A percentile compares a stretch with the other conserved stretches of the same genome.
phyloP scores from a whole-genome alignment of 2,888 invertebrate species.

The Physocephala rufipes region DNA sequence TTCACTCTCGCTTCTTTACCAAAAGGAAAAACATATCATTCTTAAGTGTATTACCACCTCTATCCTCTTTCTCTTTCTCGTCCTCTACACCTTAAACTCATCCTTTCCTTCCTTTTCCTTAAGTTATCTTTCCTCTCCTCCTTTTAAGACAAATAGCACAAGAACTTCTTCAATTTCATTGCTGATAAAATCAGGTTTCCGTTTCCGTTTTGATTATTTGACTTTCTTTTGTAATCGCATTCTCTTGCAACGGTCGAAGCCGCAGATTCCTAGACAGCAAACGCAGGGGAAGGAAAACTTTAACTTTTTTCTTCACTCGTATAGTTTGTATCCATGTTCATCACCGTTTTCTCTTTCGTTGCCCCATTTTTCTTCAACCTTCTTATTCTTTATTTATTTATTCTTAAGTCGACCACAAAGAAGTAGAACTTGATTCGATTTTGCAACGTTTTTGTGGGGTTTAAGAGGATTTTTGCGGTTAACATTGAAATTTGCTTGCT shows the following conservation, averaged over 20 bases:
- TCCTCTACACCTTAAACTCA: background rate
- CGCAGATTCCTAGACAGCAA: too few relatives aligned
- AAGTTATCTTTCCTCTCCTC: constrained; percentile 3
- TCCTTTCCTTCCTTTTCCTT: background rate
- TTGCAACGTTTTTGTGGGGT: constrained; percentile 16
- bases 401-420: constrained; percentile 6
- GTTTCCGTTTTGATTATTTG: constrained; percentile 25
- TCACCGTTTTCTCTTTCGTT: background rate
- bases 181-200: background rate
- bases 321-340: background rate
- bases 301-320: background rate
- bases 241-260: background rate
- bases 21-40: background rate
- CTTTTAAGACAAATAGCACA: background rate
- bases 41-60: background rate
- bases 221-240: constrained; percentile 21
- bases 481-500: background rate
- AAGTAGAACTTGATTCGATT: constrained; percentile 20
- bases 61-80: background rate
- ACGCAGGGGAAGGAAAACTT: too few relatives aligned
- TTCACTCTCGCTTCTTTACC: too few relatives aligned
- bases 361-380: background rate
- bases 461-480: constrained; percentile 23
- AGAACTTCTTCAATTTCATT: constrained; percentile 12
- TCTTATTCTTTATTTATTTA: background rate